A percentile compares a stretch with the other conserved stretches of the same genome.
Conservation (phyloP, 2,888 invertebrate species). For the Encarsia formosa region DNA sequence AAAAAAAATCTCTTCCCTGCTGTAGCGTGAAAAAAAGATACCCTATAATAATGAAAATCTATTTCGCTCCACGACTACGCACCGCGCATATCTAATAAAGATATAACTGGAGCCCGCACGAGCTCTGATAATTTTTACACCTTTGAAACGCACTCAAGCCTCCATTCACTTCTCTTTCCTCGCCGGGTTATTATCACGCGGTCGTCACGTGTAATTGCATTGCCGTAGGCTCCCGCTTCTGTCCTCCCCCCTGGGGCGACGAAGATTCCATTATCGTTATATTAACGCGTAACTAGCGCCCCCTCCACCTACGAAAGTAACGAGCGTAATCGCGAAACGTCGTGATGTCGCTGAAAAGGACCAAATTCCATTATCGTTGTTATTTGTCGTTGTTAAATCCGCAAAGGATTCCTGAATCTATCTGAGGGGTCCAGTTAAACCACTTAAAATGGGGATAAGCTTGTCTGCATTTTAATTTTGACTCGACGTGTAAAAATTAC, state of each 20-base stretch:
- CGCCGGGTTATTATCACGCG: constrained; percentile 10
- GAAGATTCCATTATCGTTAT: constrained; percentile 32
- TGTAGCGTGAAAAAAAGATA: too few species aligned
- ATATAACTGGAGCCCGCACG: too few species aligned
- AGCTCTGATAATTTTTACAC: too few species aligned
- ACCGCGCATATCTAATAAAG: too few species aligned
- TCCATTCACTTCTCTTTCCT: too few species aligned
- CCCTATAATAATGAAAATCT: too few species aligned
- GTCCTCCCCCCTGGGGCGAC: too few species aligned
- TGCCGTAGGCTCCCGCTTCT: constrained; percentile 12
- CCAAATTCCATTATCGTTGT: constrained; percentile 29
- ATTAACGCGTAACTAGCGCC: constrained; percentile 22
- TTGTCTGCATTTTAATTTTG: constrained; percentile 22
- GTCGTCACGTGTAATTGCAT: constrained; percentile 22
- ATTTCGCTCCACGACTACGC: too few species aligned
- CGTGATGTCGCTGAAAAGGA: constrained; percentile 3
- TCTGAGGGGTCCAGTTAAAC: constrained; percentile 18
- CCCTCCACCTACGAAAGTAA: constrained; percentile 28
- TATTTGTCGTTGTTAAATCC: constrained; percentile 30
- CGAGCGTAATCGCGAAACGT: constrained; percentile 28
- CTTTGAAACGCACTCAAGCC: too few species aligned
- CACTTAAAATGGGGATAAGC: constrained; percentile 14
- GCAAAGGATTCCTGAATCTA: constrained; percentile 14
- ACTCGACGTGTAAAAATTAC: neutral
- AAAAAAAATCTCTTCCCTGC: too few species aligned